Conservation (phyloP, 2,888 invertebrate genomes). For the Agrotis ipsilon region DNA sequence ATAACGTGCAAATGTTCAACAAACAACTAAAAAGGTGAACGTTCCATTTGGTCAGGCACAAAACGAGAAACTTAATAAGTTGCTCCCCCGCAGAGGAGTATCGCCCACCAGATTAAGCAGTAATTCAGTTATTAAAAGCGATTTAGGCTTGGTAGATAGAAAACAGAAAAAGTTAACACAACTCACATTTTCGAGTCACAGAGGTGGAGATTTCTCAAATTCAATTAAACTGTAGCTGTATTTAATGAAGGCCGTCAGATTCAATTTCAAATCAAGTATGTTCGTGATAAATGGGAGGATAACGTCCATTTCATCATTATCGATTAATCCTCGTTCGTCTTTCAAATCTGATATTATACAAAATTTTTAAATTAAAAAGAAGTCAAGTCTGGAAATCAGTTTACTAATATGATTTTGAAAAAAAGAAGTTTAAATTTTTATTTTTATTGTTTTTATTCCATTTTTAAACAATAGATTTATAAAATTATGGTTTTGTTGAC, state of each 20-base stretch:
- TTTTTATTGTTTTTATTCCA: not conserved
- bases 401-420: no score
- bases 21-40: conserved; percentile 62
- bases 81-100: conserved; percentile 72
- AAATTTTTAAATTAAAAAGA: conserved; percentile 24
- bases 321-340: conserved; percentile 60
- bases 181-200: conserved; percentile 40
- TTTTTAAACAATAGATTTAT: conserved; percentile 13
- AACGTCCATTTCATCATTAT: conserved; percentile 64
- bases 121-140: conserved; percentile 69
- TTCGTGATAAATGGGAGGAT: conserved; percentile 68
- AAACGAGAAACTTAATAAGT: conserved; percentile 75
- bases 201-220: conserved; percentile 50
- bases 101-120: conserved; percentile 72
- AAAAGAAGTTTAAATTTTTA: not conserved
- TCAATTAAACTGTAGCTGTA: conserved; percentile 67
- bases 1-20: conserved; percentile 57
- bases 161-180: conserved; percentile 44
- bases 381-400: not conserved
- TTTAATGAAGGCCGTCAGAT: conserved; percentile 67
- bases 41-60: conserved; percentile 66
- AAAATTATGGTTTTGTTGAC: conserved; percentile 6
- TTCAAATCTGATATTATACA: conserved; percentile 34
- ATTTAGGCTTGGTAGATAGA: conserved; percentile 42
- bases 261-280: conserved; percentile 50